Conservation (phyloP, 1,140 invertebrate genomes). For the Cepaea nemoralis region DNA sequence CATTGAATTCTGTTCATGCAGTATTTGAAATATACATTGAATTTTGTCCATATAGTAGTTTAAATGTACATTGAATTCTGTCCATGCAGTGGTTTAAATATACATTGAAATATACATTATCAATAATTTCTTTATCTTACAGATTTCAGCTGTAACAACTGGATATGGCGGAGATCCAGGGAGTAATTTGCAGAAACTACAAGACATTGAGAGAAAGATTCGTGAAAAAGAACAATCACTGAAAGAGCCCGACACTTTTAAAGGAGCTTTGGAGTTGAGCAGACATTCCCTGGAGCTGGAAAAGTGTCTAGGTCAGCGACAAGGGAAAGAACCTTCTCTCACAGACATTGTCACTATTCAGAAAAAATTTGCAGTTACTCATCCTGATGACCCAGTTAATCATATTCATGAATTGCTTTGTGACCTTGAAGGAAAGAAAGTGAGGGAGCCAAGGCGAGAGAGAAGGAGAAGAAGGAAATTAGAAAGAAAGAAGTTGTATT, state of each 20-base stretch:
- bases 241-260: slow-evolving; percentile 12
- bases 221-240: slow-evolving; percentile 26
- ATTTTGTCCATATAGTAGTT: too few relatives aligned
- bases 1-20: too few relatives aligned
- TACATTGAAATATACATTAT: background rate
- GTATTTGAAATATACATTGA: too few relatives aligned
- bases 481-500: slow-evolving; percentile 24
- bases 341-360: background rate
- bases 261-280: slow-evolving; percentile 28
- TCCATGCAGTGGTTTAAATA: too few relatives aligned
- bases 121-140: background rate
- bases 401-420: slow-evolving; percentile 22
- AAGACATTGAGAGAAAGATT: slow-evolving; percentile 37
- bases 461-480: slow-evolving; percentile 34
- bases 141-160: background rate
- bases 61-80: too few relatives aligned
- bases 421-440: slow-evolving; percentile 26
- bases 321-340: background rate
- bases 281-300: slow-evolving; percentile 22
- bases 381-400: slow-evolving; percentile 39
- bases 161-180: slow-evolving; percentile 28
- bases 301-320: background rate
- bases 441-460: slow-evolving; percentile 33
- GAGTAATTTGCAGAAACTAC: background rate
- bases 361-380: slow-evolving; percentile 12